phyloP scores from a whole-genome alignment of 2,113 vertebrate species.

The Lagopus leucura region DNA sequence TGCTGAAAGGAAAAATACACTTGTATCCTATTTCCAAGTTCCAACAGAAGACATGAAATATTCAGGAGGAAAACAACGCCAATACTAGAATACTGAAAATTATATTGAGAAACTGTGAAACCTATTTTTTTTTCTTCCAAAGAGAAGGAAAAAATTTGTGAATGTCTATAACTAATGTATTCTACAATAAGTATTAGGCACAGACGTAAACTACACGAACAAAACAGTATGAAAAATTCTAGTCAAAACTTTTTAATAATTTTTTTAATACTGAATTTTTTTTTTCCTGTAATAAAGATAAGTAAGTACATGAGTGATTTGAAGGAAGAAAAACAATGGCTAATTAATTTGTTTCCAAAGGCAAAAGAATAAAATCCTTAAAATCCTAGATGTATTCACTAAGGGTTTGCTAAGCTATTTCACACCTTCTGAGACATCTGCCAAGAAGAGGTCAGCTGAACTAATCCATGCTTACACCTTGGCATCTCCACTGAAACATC shows the following conservation, averaged over 20 bases:
- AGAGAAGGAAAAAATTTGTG: neutral
- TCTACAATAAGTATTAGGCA: neutral
- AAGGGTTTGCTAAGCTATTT: neutral
- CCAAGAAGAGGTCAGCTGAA: constrained; percentile 33
- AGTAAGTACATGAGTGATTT: neutral
- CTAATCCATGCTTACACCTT: constrained; percentile 11
- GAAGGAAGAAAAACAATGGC: neutral
- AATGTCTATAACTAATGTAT: neutral
- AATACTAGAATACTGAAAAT: neutral
- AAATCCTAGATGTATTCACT: neutral
- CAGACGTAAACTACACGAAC: neutral
- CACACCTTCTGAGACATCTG: neutral
- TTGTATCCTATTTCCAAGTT: neutral
- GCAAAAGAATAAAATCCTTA: neutral
- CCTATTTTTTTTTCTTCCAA: neutral
- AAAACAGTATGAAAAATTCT: neutral
- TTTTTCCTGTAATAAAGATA: neutral
- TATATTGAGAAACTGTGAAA: neutral
- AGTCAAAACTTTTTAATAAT: neutral
- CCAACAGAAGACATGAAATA: constrained; percentile 30
- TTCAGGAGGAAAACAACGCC: neutral
- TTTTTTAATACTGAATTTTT: neutral
- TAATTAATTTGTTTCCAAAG: neutral
- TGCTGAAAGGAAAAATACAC: constrained; percentile 20
- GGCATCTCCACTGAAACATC: constrained; percentile 19